Evolutionary conservation across 2,797 vertebrate genomes (phyloP).

Genomic region (Paguma larvata): DNA sequence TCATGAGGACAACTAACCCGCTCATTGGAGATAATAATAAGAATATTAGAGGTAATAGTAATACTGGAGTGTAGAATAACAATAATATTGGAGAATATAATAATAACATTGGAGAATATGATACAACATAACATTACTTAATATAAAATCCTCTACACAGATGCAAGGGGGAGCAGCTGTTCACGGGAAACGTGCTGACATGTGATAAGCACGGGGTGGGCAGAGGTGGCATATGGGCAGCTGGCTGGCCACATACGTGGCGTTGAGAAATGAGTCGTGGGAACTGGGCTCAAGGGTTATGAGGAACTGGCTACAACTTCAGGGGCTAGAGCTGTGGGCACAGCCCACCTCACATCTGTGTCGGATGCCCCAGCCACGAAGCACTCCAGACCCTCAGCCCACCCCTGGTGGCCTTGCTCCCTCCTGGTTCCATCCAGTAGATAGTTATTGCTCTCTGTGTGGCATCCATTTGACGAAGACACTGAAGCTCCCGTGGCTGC

Average conservation of each 20-base stretch:
- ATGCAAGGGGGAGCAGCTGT: background rate
- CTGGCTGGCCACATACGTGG: background rate
- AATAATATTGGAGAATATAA: background rate
- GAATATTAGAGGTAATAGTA: background rate
- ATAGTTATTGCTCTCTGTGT: background rate
- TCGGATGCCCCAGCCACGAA: accelerated
- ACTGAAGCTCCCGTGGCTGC: accelerated
- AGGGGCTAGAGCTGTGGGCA: background rate
- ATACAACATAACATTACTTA: too few relatives aligned
- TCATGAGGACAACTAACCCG: background rate
- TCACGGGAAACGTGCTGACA: background rate
- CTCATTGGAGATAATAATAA: background rate
- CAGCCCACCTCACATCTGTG: background rate
- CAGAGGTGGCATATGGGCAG: background rate
- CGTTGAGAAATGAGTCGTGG: accelerated
- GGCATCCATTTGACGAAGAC: background rate
- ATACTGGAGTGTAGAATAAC: background rate
- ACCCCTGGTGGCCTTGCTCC: accelerated
- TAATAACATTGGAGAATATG: background rate
- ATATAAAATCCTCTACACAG: background rate
- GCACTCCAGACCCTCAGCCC: background rate
- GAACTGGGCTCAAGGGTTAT: background rate
- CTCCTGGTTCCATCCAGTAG: background rate
- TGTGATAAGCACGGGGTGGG: accelerated
- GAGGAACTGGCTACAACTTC: background rate